Evolutionary conservation across 2,797 vertebrate genomes (phyloP).

Genomic region (Leptodactylus fallax): DNA sequence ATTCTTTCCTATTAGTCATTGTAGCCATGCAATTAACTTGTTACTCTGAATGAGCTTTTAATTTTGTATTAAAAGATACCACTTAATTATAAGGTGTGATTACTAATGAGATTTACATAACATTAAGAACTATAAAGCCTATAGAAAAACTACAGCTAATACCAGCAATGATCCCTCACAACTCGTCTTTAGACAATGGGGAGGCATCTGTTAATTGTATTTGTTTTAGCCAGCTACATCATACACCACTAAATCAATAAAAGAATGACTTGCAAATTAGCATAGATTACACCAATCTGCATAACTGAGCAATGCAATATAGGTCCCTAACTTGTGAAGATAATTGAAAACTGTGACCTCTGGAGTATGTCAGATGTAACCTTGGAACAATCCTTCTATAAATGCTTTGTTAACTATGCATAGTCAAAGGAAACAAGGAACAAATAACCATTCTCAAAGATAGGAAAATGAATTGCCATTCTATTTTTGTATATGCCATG

Average conservation of each 20-base stretch:
- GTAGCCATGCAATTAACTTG: slow-evolving; percentile 33
- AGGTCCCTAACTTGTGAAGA: slow-evolving; percentile 40
- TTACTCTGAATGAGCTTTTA: slow-evolving; percentile 35
- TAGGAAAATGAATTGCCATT: neutral
- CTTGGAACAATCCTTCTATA: slow-evolving; percentile 17
- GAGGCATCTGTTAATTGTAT: slow-evolving; percentile 47
- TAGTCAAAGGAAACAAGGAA: neutral
- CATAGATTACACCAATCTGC: slow-evolving; percentile 54
- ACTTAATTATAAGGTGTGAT: slow-evolving; percentile 38
- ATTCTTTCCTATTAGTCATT: slow-evolving; percentile 15
- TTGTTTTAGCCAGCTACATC: slow-evolving; percentile 54
- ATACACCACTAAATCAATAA: slow-evolving; percentile 59
- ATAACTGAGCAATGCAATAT: slow-evolving; percentile 51
- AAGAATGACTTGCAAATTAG: slow-evolving; percentile 59
- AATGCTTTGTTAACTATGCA: slow-evolving; percentile 12
- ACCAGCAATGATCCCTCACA: slow-evolving; percentile 11
- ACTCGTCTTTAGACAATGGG: slow-evolving; percentile 20
- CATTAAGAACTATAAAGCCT: slow-evolving; percentile 35
- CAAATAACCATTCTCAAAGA: neutral
- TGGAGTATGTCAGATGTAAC: slow-evolving; percentile 36
- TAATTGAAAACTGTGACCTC: slow-evolving; percentile 55
- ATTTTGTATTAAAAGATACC: slow-evolving; percentile 20
- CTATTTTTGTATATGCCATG: neutral
- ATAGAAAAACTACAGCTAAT: slow-evolving; percentile 17
- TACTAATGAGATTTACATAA: slow-evolving; percentile 42